Evolutionary conservation across 1,140 invertebrate species (phyloP).

Genomic region (Subanguina moxae): DNA sequence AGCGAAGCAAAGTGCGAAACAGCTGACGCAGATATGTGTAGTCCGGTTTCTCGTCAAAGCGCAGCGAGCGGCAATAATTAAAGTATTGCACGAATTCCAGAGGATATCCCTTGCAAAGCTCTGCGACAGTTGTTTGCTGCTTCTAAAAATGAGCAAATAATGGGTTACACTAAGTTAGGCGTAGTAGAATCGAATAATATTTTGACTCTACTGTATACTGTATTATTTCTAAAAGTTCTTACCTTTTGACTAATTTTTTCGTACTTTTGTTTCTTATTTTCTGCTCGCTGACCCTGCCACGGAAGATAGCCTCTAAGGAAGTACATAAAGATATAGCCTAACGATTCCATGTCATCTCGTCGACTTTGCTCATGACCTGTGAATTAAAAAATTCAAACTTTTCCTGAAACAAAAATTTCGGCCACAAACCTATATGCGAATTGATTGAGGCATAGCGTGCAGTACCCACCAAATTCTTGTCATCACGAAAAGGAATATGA

Average conservation of each 20-base stretch:
- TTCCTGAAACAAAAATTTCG: too few species aligned
- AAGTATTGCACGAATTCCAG: conserved; percentile 94
- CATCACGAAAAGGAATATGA: conserved; percentile 85
- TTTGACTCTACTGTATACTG: background rate
- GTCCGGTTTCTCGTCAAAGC: conserved; percentile 91
- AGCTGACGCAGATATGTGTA: conserved; percentile 96
- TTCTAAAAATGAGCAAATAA: conserved; percentile 68
- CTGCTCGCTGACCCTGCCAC: conserved; percentile 69
- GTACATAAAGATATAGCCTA: conserved; percentile 85
- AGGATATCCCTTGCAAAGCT: conserved; percentile 87
- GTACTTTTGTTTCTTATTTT: conserved; percentile 92
- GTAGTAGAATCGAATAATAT: too few species aligned
- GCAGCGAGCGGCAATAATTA: conserved; percentile 88
- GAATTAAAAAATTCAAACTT: conserved; percentile 7
- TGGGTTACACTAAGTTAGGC: too few species aligned
- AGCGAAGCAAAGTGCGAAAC: conserved; percentile 70
- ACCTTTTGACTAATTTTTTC: conserved; percentile 88
- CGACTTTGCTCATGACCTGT: conserved; percentile 33
- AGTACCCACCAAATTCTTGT: conserved; percentile 64
- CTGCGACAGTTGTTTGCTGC: conserved; percentile 89
- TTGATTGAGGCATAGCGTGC: conserved; percentile 64
- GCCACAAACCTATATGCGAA: conserved; percentile 60
- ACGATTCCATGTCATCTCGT: conserved; percentile 25
- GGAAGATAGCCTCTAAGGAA: conserved; percentile 82
- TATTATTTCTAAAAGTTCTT: background rate